These are phyloP conservation scores for Pipistrellus pygmaeus DNA, from an alignment of 2,797 vertebrate genomes.

Conservation along the genomic window DNA sequence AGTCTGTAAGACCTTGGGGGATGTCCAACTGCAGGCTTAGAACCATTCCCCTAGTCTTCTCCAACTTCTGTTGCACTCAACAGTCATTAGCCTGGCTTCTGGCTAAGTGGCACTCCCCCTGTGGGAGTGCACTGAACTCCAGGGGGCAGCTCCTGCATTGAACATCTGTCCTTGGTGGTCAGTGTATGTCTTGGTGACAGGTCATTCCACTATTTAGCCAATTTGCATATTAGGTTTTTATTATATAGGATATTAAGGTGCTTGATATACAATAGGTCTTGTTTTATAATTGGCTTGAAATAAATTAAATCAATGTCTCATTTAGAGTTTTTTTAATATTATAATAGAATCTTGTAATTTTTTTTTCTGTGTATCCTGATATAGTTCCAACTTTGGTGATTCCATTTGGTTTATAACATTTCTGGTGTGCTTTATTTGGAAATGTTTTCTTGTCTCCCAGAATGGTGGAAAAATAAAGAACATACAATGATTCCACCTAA, in stretches of 20 bases:
- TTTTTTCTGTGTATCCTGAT: neutral
- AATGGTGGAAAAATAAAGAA: neutral
- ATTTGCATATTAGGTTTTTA: no score
- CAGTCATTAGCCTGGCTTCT: no score
- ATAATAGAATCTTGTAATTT: neutral
- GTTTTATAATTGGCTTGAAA: slow-evolving; percentile 5
- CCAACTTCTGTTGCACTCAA: no score
- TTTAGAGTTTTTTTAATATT: neutral
- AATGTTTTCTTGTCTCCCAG: slow-evolving; percentile 42
- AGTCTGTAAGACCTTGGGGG: no score
- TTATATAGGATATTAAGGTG: neutral
- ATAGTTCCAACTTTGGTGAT: slow-evolving; percentile 24
- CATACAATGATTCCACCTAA: neutral
- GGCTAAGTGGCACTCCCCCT: no score
- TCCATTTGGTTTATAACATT: slow-evolving; percentile 48
- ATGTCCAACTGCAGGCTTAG: no score
- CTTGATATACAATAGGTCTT: neutral
- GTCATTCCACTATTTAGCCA: rapidly evolving
- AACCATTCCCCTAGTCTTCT: no score
- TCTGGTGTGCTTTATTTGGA: slow-evolving; percentile 59
- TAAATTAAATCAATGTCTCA: slow-evolving; percentile 2
- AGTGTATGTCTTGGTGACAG: no score
- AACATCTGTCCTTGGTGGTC: no score
- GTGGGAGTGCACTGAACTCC: no score
- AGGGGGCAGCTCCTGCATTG: no score